phyloP scores from a whole-genome alignment of 2,113 vertebrate genomes.

The Triplophysa rosa region DNA sequence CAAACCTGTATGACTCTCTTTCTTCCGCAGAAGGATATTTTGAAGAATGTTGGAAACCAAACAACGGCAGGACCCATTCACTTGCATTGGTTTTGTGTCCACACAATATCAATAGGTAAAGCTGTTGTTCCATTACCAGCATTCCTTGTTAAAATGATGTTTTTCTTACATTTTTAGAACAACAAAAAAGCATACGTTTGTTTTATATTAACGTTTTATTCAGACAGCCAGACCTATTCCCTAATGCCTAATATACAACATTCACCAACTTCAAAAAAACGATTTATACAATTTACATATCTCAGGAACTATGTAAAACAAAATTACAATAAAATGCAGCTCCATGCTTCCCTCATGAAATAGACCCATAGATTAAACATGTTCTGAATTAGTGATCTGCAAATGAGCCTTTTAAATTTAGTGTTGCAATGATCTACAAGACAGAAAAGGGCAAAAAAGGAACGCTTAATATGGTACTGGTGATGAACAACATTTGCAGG shows the following conservation, averaged over 20 bases:
- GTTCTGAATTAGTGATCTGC: constrained; percentile 7
- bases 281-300: constrained; percentile 73
- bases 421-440: constrained; percentile 37
- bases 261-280: constrained; percentile 61
- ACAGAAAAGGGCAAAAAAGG: neutral
- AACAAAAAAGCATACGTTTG: neutral
- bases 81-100: too few relatives aligned
- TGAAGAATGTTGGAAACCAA: too few relatives aligned
- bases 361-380: constrained; percentile 25
- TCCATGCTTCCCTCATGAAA: constrained; percentile 28
- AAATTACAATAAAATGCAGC: constrained; percentile 51
- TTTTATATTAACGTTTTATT: constrained; percentile 67
- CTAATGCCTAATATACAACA: constrained; percentile 57
- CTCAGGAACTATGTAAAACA: constrained; percentile 63
- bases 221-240: constrained; percentile 74
- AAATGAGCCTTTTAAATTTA: constrained; percentile 32
- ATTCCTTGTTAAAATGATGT: neutral
- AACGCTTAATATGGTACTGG: constrained; percentile 24
- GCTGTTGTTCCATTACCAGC: too few relatives aligned
- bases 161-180: neutral
- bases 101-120: too few relatives aligned
- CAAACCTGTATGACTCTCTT: too few relatives aligned
- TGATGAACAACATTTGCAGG: constrained; percentile 40
- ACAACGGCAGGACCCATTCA: too few relatives aligned
- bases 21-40: too few relatives aligned